A percentile compares a stretch with the other conserved stretches of the same genome.
Conservation (phyloP, 1,140 invertebrate genomes). For the Drosophila orosa region DNA sequence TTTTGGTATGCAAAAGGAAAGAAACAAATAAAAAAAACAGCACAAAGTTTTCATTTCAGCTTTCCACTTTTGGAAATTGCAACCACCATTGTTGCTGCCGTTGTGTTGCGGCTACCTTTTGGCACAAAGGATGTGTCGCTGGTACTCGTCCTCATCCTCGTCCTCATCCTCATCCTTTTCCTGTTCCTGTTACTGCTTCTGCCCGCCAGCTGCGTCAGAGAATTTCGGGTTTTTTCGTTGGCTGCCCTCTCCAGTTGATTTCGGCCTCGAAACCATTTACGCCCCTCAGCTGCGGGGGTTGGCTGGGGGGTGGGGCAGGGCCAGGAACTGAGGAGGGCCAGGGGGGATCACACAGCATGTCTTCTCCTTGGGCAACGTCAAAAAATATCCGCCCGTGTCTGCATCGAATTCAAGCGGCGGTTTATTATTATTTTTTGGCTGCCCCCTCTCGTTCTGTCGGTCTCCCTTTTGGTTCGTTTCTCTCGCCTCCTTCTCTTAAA, state of each 20-base stretch:
- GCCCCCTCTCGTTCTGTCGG: constrained; percentile 6
- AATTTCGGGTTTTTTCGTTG: constrained; percentile 20
- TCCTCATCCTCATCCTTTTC: constrained; percentile 40
- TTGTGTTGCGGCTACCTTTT: constrained; percentile 67
- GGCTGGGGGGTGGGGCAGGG: constrained; percentile 10
- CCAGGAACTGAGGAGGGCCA: constrained; percentile 1
- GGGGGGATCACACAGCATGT: constrained; percentile 60
- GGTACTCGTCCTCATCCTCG: constrained; percentile 30
- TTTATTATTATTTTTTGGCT: constrained; percentile 68
- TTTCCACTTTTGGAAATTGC: constrained; percentile 71
- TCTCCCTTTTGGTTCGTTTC: constrained; percentile 17
- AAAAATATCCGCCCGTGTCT: constrained; percentile 78
- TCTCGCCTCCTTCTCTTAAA: neutral
- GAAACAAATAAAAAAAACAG: constrained; percentile 1
- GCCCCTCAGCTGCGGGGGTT: constrained; percentile 51
- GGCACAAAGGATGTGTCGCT: constrained; percentile 71
- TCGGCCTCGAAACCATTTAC: constrained; percentile 74
- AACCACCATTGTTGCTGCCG: constrained; percentile 60
- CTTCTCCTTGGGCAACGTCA: constrained; percentile 68
- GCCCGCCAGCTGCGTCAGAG: constrained; percentile 74
- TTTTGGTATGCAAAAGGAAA: constrained; percentile 29
- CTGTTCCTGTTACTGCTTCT: constrained; percentile 55
- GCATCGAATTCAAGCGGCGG: constrained; percentile 60
- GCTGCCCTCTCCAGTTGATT: constrained; percentile 60
- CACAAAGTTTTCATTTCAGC: constrained; percentile 45